These are phyloP conservation scores for Ormyrus pomaceus DNA, from an alignment of 2,888 invertebrate species.

Conservation along the genomic window DNA sequence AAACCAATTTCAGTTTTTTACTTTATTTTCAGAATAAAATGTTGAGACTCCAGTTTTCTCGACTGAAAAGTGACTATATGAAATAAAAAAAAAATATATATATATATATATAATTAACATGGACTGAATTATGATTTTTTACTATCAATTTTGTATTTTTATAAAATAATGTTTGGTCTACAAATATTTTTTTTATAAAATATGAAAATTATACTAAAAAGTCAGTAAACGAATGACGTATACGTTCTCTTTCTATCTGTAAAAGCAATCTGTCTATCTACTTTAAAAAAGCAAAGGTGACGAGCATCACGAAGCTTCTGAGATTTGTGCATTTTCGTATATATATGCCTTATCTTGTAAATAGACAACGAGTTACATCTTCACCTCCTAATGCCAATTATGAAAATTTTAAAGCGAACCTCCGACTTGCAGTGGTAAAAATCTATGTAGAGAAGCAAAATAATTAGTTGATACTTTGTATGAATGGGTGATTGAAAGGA, in stretches of 20 bases:
- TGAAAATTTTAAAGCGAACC: slow-evolving; percentile 35
- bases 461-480: slow-evolving; percentile 10
- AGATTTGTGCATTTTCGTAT: slow-evolving; percentile 52
- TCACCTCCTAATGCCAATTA: slow-evolving; percentile 40
- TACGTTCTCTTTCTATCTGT: slow-evolving; percentile 9
- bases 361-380: slow-evolving; percentile 58
- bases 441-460: slow-evolving; percentile 26
- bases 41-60: slow-evolving; percentile 9
- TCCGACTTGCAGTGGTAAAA: slow-evolving; percentile 38
- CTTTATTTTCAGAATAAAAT: slow-evolving; percentile 12
- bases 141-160: slow-evolving; percentile 51
- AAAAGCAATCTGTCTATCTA: background rate
- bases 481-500: background rate
- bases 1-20: slow-evolving; percentile 40
- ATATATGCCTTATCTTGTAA: slow-evolving; percentile 60
- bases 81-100: background rate
- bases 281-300: slow-evolving; percentile 19
- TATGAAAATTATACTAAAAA: slow-evolving; percentile 37
- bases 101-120: background rate
- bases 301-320: slow-evolving; percentile 40
- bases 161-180: slow-evolving; percentile 41
- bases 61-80: slow-evolving; percentile 8
- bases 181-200: slow-evolving; percentile 42
- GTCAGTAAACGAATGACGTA: slow-evolving; percentile 6
- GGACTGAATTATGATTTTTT: slow-evolving; percentile 43